These are phyloP conservation scores for Brachyalestes nurse DNA, from an alignment of 2,797 vertebrate genomes.

Conservation along the genomic window DNA sequence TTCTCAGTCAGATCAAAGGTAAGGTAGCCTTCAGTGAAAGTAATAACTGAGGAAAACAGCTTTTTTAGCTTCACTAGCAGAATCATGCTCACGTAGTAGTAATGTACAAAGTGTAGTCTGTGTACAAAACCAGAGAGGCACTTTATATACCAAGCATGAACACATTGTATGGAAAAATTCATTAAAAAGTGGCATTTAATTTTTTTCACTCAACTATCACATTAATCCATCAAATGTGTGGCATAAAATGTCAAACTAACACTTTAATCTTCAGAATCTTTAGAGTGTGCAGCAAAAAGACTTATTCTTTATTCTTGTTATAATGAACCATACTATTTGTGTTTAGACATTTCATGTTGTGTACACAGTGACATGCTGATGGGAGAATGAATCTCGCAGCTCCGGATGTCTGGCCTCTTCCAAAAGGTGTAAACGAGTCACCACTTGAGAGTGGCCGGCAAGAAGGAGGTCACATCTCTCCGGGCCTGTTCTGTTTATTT, in stretches of 20 bases:
- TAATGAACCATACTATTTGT: background rate
- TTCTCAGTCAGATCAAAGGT: too few species aligned
- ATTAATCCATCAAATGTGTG: background rate
- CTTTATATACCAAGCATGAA: too few species aligned
- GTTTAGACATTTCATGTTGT: background rate
- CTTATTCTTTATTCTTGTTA: background rate
- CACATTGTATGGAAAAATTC: too few species aligned
- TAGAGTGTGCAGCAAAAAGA: background rate
- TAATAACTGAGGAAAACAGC: too few species aligned
- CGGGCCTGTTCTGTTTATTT: constrained; percentile 52
- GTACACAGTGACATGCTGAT: background rate
- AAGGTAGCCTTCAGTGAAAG: too few species aligned
- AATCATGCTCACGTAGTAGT: too few species aligned
- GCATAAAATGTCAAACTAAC: background rate
- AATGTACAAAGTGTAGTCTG: too few species aligned
- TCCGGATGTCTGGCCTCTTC: background rate
- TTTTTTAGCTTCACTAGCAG: too few species aligned
- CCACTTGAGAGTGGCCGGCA: constrained; percentile 66
- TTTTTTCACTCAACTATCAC: background rate
- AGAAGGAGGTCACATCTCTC: constrained; percentile 64
- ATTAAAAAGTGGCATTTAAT: background rate
- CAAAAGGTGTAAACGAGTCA: constrained; percentile 38
- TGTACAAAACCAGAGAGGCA: too few species aligned
- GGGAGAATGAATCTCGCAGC: constrained; percentile 4
- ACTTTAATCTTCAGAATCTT: background rate